phyloP scores from a whole-genome alignment of 2,888 invertebrate genomes.

The Sarcophaga caerulescens region DNA sequence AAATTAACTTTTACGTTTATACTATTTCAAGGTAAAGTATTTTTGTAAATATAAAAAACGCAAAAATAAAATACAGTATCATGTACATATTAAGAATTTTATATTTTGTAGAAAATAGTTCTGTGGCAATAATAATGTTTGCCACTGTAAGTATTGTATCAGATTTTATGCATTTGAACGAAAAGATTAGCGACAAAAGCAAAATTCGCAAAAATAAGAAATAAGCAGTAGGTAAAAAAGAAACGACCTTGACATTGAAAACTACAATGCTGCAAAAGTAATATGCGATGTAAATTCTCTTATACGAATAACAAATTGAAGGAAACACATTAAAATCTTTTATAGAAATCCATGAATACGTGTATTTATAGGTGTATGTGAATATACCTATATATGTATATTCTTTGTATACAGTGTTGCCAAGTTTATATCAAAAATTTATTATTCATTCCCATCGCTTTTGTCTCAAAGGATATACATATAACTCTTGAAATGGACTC shows the following conservation, averaged over 20 bases:
- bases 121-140: background rate
- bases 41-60: no score
- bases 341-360: background rate
- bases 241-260: slow-evolving; percentile 50
- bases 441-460: no score
- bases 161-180: no score
- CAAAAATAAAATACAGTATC: no score
- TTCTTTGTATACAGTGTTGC: background rate
- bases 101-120: no score
- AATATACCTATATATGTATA: background rate
- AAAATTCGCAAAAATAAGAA: background rate
- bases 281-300: slow-evolving; percentile 11
- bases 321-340: background rate
- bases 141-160: background rate
- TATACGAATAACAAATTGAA: background rate
- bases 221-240: background rate
- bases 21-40: no score
- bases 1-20: no score
- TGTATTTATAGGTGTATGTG: slow-evolving; percentile 1
- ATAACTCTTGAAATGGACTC: no score
- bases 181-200: background rate
- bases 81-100: no score
- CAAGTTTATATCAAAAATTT: no score
- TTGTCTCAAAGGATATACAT: no score
- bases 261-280: slow-evolving; percentile 14